Conservation (phyloP, 2,888 invertebrate species). For the Antitype chi region DNA sequence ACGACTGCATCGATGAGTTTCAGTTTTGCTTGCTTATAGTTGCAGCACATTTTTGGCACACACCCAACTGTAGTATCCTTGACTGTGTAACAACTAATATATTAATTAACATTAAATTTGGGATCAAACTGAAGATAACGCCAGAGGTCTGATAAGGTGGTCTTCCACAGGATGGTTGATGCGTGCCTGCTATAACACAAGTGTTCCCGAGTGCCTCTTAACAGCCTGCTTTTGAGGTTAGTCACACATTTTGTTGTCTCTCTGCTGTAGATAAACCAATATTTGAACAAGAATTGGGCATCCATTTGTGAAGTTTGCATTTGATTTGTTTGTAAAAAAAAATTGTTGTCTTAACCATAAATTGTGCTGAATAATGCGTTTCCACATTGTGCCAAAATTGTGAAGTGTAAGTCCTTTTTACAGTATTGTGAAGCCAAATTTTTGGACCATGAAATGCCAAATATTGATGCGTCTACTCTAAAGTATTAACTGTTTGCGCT, state of each 20-base stretch:
- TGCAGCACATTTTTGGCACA: conserved; percentile 85
- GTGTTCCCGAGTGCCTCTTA: conserved; percentile 88
- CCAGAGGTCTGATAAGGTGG: conserved; percentile 80
- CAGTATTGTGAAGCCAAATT: conserved; percentile 1
- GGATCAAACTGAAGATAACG: conserved; percentile 61
- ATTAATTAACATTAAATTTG: conserved; percentile 73
- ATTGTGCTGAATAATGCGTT: conserved; percentile 33
- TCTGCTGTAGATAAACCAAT: conserved; percentile 58
- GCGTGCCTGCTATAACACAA: conserved; percentile 84
- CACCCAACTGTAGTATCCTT: conserved; percentile 87
- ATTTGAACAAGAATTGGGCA: conserved; percentile 55
- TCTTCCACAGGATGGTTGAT: conserved; percentile 89
- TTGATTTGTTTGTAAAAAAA: conserved; percentile 31
- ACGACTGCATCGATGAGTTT: conserved; percentile 82
- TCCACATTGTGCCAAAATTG: conserved; percentile 50
- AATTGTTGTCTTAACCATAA: conserved; percentile 43
- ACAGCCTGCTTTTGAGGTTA: conserved; percentile 90
- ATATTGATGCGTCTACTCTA: conserved; percentile 51
- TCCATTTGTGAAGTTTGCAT: conserved; percentile 46
- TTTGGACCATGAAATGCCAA: conserved; percentile 16
- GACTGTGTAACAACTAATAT: conserved; percentile 81
- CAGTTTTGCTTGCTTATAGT: conserved; percentile 82
- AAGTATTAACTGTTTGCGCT: not conserved
- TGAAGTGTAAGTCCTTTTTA: conserved; percentile 24
- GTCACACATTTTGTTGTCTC: conserved; percentile 69